phyloP scores from a whole-genome alignment of 2,888 invertebrate genomes.

The Thecophora atra region DNA sequence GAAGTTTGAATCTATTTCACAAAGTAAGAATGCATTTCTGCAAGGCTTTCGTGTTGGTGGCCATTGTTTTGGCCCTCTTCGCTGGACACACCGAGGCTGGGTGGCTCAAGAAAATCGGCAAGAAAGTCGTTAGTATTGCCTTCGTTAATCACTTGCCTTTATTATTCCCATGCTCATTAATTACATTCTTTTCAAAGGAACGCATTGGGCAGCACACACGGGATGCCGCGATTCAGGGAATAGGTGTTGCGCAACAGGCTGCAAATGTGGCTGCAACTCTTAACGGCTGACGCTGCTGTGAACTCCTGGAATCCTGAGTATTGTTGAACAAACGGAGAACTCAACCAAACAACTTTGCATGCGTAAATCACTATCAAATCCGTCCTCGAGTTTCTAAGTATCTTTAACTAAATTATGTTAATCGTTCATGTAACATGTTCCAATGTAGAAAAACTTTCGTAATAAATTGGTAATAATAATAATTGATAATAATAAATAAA shows the following conservation, averaged over 20 bases:
- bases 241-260: constrained; percentile 49
- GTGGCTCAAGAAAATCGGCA: constrained; percentile 57
- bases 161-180: background rate
- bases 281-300: constrained; percentile 35
- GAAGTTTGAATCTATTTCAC: background rate
- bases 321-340: too few species aligned
- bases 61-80: constrained; percentile 44
- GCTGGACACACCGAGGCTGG: constrained; percentile 48
- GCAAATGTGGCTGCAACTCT: constrained; percentile 51
- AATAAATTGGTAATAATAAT: too few species aligned
- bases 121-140: constrained; percentile 52
- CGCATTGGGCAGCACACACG: constrained; percentile 50
- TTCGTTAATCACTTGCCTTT: background rate
- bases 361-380: too few species aligned
- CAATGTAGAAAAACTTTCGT: too few species aligned
- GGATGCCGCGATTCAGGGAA: constrained; percentile 49
- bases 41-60: constrained; percentile 47
- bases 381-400: too few species aligned
- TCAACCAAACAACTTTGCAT: too few species aligned
- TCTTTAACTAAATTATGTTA: too few species aligned
- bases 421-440: too few species aligned
- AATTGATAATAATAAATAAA: too few species aligned
- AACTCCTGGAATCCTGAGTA: too few species aligned
- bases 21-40: constrained; percentile 46
- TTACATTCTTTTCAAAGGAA: constrained; percentile 43